Percentiles rank a stretch among this genome's conserved stretches.
These are phyloP conservation scores for Balaenoptera acutorostrata DNA, from an alignment of 2,113 vertebrate species.

Conservation along the genomic window DNA sequence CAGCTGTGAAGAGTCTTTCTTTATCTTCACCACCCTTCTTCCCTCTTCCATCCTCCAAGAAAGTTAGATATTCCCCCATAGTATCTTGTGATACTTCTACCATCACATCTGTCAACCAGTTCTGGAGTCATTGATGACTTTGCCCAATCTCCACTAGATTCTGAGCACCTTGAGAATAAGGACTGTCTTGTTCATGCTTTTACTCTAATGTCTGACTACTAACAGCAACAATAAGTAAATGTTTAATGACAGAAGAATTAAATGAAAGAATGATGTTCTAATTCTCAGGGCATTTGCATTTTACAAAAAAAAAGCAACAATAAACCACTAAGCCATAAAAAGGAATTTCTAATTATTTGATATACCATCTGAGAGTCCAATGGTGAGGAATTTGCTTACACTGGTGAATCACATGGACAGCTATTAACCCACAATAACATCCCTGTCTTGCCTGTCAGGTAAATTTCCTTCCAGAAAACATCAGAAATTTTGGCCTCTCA, in stretches of 20 bases:
- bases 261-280: not conserved
- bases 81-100: not conserved
- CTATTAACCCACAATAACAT: conserved; percentile 13
- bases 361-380: not conserved
- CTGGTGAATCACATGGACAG: not conserved
- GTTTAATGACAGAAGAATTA: not conserved
- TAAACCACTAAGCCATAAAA: not conserved
- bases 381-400: not conserved
- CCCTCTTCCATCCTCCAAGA: not conserved
- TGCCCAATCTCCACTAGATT: not conserved
- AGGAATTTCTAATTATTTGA: conserved; percentile 22
- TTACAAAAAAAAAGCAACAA: not conserved
- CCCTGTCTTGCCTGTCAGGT: conserved; percentile 12
- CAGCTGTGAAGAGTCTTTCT: not conserved
- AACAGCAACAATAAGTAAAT: not conserved
- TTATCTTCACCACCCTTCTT: not conserved
- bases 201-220: not conserved
- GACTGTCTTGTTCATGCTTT: not conserved
- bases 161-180: not conserved
- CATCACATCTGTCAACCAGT: not conserved
- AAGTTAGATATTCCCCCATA: not conserved
- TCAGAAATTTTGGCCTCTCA: conserved; percentile 40
- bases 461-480: conserved; percentile 21
- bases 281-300: not conserved
- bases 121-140: not conserved